A percentile compares a stretch with the other conserved stretches of the same genome.
Evolutionary conservation across 2,888 invertebrate genomes (phyloP).

Genomic region (Ophion obscuratus): DNA sequence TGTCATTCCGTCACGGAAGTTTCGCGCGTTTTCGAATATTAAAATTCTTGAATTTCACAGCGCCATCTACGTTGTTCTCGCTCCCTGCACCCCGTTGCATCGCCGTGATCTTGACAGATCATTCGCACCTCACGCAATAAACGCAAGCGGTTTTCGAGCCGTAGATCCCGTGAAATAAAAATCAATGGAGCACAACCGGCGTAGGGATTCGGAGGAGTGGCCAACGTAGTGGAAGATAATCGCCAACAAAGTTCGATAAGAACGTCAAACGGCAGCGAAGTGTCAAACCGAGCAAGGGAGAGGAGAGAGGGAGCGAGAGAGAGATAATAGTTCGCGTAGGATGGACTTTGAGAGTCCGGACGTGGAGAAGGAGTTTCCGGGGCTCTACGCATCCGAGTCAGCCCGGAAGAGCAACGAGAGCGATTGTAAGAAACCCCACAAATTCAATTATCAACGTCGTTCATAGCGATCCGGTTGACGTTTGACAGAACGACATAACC

Average conservation of each 20-base stretch:
- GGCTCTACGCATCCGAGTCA: constrained; percentile 92
- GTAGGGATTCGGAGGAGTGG: constrained; percentile 51
- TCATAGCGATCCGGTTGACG: constrained; percentile 30
- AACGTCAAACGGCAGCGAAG: constrained; percentile 41
- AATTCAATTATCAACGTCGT: constrained; percentile 24
- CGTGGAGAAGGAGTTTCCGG: constrained; percentile 95
- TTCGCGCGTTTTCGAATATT: neutral
- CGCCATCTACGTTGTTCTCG: constrained; percentile 8
- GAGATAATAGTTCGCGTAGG: constrained; percentile 54
- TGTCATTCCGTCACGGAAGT: neutral
- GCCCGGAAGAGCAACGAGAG: constrained; percentile 92
- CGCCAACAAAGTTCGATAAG: constrained; percentile 20
- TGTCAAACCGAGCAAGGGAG: constrained; percentile 39
- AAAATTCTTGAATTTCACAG: neutral
- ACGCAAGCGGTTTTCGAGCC: neutral
- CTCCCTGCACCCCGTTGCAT: neutral
- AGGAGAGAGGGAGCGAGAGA: constrained; percentile 11
- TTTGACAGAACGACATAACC: constrained; percentile 59
- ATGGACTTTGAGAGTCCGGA: constrained; percentile 96
- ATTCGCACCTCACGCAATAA: constrained; percentile 18
- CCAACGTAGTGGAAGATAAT: constrained; percentile 42
- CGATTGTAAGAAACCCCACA: constrained; percentile 88
- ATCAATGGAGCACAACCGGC: constrained; percentile 45
- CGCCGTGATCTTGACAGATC: constrained; percentile 40
- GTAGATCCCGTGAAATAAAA: constrained; percentile 30